Conservation (phyloP, 2,797 vertebrate species). For the Yasuhikotakia modesta region DNA sequence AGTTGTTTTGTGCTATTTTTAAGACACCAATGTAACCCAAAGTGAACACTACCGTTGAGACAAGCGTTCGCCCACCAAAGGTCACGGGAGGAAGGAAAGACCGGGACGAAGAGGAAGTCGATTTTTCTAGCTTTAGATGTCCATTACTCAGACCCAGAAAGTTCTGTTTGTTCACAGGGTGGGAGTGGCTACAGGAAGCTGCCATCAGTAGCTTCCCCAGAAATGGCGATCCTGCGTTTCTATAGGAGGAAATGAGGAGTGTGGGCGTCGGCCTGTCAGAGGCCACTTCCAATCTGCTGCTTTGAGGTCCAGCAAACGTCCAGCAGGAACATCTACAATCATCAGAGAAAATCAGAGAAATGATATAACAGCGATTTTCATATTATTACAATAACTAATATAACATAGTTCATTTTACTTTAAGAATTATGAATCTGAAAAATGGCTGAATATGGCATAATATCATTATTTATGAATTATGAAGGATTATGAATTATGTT, state of each 20-base stretch:
- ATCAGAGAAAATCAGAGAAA: not conserved
- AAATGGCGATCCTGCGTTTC: conserved; percentile 66
- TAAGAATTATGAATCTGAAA: too few species aligned
- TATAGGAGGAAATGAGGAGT: conserved; percentile 77
- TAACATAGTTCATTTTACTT: too few species aligned
- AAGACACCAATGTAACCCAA: conserved; percentile 26
- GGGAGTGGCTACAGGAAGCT: conserved; percentile 72
- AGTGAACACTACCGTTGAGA: not conserved
- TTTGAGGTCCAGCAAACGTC: conserved; percentile 43
- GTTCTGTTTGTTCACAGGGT: conserved; percentile 66
- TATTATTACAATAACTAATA: too few species aligned
- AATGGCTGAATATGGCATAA: too few species aligned
- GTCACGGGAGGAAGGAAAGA: conserved; percentile 27
- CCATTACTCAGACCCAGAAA: conserved; percentile 40
- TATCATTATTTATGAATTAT: too few species aligned
- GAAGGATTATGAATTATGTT: too few species aligned
- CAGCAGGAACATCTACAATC: conserved; percentile 11
- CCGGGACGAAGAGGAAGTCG: conserved; percentile 18
- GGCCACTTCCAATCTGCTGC: conserved; percentile 64
- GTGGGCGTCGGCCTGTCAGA: conserved; percentile 63
- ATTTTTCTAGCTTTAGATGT: conserved; percentile 8
- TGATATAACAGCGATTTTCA: too few species aligned
- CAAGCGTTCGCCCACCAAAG: conserved; percentile 1
- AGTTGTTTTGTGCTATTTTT: conserved; percentile 35
- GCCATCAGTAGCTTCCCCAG: conserved; percentile 69